These are phyloP conservation scores for Takifugu flavidus DNA, from an alignment of 2,113 vertebrate species.

Conservation along the genomic window DNA sequence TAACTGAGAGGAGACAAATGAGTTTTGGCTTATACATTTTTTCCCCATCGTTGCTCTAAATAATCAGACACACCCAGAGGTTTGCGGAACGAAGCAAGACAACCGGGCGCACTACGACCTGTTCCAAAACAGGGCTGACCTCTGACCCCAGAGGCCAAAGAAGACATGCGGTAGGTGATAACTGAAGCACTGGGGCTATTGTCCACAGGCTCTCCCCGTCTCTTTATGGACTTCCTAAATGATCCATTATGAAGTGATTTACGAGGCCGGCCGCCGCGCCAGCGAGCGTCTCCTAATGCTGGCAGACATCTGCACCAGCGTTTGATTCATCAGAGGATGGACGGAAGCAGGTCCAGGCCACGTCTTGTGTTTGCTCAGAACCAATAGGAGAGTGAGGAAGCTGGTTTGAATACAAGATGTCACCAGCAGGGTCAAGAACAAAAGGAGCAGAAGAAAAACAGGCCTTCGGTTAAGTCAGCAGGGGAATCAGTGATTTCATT, in stretches of 20 bases:
- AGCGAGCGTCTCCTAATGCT: conserved; percentile 20
- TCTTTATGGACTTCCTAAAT: conserved; percentile 79
- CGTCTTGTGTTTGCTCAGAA: conserved; percentile 66
- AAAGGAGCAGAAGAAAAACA: conserved; percentile 28
- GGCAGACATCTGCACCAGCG: conserved; percentile 55
- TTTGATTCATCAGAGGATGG: conserved; percentile 72
- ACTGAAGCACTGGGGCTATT: conserved; percentile 59
- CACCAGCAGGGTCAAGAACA: conserved; percentile 65
- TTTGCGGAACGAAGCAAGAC: conserved; percentile 1
- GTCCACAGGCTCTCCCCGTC: conserved; percentile 44
- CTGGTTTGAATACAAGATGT: conserved; percentile 64
- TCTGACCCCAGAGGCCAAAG: conserved; percentile 51
- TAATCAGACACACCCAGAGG: conserved; percentile 13
- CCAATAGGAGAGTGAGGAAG: conserved; percentile 69
- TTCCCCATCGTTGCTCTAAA: conserved; percentile 28
- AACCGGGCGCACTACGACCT: conserved; percentile 38
- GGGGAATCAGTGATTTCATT: no score
- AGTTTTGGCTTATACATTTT: conserved; percentile 3
- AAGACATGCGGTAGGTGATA: conserved; percentile 63
- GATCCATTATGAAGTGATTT: conserved; percentile 78
- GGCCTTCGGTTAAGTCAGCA: background rate
- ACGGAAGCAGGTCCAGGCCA: conserved; percentile 63
- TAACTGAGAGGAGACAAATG: conserved; percentile 7
- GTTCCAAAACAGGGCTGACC: conserved; percentile 52
- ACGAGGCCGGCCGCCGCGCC: conserved; percentile 49